Percentiles rank a stretch among this genome's conserved stretches.
Conservation (phyloP, 64 coral and sea anemone species). For the Cladopsammia gracilis region DNA sequence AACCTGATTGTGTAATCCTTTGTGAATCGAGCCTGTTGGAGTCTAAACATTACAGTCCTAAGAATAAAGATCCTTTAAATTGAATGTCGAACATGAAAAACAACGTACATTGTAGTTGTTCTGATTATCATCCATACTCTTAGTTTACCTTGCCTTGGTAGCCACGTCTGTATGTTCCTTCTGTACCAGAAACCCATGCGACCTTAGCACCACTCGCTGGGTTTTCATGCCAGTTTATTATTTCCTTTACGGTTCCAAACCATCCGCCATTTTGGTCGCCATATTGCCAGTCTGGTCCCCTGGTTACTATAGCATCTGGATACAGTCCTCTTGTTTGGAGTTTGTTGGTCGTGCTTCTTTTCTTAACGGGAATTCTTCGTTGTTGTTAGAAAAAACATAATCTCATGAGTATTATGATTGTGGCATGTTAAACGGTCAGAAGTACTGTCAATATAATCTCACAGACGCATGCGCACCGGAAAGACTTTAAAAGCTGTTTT, state of each 20-base stretch:
- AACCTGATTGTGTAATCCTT: too few species aligned
- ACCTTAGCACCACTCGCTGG: conserved; percentile 19
- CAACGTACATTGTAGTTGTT: neutral
- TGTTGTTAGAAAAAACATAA: neutral
- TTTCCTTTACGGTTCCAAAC: conserved; percentile 40
- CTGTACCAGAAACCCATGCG: conserved; percentile 31
- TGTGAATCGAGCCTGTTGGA: too few species aligned
- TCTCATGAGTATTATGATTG: too few species aligned
- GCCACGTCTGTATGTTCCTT: conserved; percentile 66
- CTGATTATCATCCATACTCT: neutral
- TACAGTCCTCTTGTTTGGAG: conserved; percentile 39
- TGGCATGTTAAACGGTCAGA: too few species aligned
- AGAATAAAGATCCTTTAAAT: too few species aligned
- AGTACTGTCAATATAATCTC: too few species aligned
- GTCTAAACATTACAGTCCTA: too few species aligned
- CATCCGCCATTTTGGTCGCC: conserved; percentile 63
- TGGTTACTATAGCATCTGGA: conserved; percentile 40
- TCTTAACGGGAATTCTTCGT: conserved; percentile 34
- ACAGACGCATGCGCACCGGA: neutral
- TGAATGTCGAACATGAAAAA: neutral
- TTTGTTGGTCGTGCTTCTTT: conserved; percentile 36
- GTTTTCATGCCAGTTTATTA: conserved; percentile 35
- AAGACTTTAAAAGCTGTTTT: too few species aligned
- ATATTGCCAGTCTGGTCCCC: conserved; percentile 72
- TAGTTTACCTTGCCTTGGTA: conserved; percentile 69